Evolutionary conservation across 2,888 invertebrate genomes (phyloP).

Genomic region (Polydrusus cervinus): DNA sequence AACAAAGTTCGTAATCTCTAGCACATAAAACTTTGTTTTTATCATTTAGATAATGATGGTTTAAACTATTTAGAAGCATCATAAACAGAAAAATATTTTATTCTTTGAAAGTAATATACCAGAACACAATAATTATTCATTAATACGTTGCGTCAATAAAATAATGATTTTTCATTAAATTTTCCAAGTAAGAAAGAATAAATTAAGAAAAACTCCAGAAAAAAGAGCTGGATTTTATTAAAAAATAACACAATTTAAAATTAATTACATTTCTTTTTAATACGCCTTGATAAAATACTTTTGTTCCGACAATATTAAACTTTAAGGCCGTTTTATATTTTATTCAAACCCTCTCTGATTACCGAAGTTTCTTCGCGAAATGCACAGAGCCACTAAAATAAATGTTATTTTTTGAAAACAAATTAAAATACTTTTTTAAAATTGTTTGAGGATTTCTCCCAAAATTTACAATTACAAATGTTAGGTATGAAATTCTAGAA

Average conservation of each 20-base stretch:
- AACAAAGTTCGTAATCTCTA: too few relatives aligned
- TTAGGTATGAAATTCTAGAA: too few relatives aligned
- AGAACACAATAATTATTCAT: not conserved
- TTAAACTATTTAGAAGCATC: too few relatives aligned
- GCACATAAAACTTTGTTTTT: too few relatives aligned
- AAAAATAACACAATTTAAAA: slow-evolving; percentile 49
- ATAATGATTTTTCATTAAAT: not conserved
- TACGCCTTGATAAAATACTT: slow-evolving; percentile 58
- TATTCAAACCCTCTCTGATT: slow-evolving; percentile 59
- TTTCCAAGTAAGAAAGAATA: not conserved
- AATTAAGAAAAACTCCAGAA: not conserved
- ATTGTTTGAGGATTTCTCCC: too few relatives aligned
- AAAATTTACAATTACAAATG: too few relatives aligned
- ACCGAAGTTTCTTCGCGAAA: slow-evolving; percentile 54
- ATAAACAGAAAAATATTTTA: slow-evolving; percentile 1
- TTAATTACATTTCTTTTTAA: slow-evolving; percentile 60
- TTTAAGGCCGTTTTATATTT: slow-evolving; percentile 65
- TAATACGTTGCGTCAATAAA: too few relatives aligned
- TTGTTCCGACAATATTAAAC: slow-evolving; percentile 63
- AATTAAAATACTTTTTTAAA: slow-evolving; percentile 62
- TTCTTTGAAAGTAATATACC: not conserved
- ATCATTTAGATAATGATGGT: too few relatives aligned
- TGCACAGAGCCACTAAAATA: slow-evolving; percentile 64
- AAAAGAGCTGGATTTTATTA: slow-evolving; percentile 28
- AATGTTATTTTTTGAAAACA: slow-evolving; percentile 60